Percentiles rank a stretch among this genome's conserved stretches.
These are phyloP conservation scores for Redunca redunca DNA, from an alignment of 2,113 vertebrate genomes.

Conservation along the genomic window DNA sequence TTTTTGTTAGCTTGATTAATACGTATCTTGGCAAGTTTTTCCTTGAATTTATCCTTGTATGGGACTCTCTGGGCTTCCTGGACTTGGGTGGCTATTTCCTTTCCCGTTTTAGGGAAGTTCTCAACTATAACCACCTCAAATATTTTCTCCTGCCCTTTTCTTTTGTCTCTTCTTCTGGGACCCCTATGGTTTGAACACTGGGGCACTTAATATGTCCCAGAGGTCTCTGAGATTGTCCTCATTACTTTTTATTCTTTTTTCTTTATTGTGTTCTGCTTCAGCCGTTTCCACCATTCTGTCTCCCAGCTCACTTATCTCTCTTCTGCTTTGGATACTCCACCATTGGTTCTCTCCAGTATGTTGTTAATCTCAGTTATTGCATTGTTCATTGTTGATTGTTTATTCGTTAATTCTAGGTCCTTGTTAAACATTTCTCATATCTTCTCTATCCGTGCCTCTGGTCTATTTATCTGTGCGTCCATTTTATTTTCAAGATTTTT, in stretches of 20 bases:
- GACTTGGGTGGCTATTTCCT: neutral
- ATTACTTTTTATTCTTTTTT: neutral
- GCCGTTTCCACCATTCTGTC: neutral
- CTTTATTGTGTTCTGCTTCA: neutral
- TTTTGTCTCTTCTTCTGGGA: neutral
- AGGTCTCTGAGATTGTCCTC: neutral
- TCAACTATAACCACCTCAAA: neutral
- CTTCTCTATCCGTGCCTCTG: neutral
- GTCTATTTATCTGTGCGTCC: neutral
- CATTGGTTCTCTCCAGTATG: neutral
- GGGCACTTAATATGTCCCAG: neutral
- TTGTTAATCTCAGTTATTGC: neutral
- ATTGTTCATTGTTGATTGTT: neutral
- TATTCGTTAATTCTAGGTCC: neutral
- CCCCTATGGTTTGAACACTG: neutral
- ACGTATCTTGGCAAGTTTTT: neutral
- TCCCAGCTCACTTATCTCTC: neutral
- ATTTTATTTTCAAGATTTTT: neutral
- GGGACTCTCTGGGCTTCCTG: neutral
- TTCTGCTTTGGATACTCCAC: neutral
- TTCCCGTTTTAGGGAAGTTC: neutral
- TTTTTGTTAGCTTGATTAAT: neutral
- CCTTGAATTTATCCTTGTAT: neutral
- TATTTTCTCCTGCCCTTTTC: neutral
- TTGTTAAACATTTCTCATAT: neutral